Evolutionary conservation across 2,888 invertebrate genomes (phyloP).

Genomic region (Scaptodrosophila latifasciaeformis): DNA sequence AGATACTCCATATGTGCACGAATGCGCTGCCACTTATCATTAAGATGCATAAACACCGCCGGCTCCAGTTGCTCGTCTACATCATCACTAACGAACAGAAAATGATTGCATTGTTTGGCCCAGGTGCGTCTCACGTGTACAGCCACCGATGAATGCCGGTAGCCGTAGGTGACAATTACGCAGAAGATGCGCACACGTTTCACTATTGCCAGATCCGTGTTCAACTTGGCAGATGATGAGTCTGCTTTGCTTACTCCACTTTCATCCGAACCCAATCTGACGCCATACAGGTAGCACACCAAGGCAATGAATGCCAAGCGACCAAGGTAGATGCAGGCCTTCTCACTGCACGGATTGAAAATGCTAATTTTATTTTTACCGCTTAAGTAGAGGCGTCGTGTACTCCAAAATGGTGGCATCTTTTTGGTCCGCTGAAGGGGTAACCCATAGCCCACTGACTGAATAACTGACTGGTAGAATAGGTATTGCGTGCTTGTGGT

Average conservation of each 20-base stretch:
- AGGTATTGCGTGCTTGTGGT: too few species aligned
- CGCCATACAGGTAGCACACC: constrained; percentile 24
- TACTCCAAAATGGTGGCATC: constrained; percentile 39
- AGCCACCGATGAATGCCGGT: constrained; percentile 75
- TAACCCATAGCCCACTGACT: too few species aligned
- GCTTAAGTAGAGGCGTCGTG: constrained; percentile 34
- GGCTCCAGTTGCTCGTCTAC: constrained; percentile 84
- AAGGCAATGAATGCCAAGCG: constrained; percentile 28
- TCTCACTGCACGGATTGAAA: constrained; percentile 37
- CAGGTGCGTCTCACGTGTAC: constrained; percentile 93
- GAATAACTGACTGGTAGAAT: too few species aligned
- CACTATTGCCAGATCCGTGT: not conserved
- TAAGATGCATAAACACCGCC: constrained; percentile 87
- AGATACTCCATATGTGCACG: constrained; percentile 92
- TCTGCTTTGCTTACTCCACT: too few species aligned
- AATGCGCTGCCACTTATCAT: constrained; percentile 90
- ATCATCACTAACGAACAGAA: constrained; percentile 88
- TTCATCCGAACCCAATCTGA: too few species aligned
- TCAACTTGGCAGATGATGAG: too few species aligned
- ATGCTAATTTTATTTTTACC: constrained; percentile 50
- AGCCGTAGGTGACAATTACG: constrained; percentile 91
- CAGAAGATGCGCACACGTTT: constrained; percentile 86
- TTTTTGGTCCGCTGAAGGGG: too few species aligned
- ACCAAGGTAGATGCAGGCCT: constrained; percentile 7
- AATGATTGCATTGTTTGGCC: constrained; percentile 90